These are phyloP conservation scores for Somateria mollissima DNA, from an alignment of 2,797 vertebrate genomes.

Conservation along the genomic window DNA sequence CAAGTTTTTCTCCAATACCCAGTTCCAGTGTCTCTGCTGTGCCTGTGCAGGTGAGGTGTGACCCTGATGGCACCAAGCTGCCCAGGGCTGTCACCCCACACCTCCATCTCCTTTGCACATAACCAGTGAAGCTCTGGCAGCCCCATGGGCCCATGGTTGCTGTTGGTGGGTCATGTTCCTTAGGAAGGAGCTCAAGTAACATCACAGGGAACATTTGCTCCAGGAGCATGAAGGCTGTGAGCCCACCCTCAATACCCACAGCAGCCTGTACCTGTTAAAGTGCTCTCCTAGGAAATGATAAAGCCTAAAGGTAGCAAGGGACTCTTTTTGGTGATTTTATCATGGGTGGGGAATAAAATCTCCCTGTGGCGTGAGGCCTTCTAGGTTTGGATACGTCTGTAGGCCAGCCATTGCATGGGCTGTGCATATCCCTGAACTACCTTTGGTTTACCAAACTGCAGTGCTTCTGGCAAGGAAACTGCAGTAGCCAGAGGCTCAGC, in stretches of 20 bases:
- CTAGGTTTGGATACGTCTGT: background rate
- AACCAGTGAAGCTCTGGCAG: background rate
- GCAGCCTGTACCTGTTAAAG: background rate
- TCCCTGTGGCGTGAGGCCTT: accelerated
- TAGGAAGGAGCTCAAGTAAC: background rate
- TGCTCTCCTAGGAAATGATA: background rate
- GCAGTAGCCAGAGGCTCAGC: background rate
- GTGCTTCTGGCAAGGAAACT: background rate
- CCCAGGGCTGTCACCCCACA: background rate
- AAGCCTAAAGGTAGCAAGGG: background rate
- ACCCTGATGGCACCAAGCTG: background rate
- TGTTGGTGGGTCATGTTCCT: background rate
- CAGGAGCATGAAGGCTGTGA: background rate
- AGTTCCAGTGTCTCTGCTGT: background rate
- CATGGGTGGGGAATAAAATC: background rate
- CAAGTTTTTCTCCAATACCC: background rate
- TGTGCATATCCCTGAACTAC: background rate
- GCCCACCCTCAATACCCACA: background rate
- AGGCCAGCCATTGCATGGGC: background rate
- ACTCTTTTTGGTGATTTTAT: background rate
- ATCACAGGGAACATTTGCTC: background rate
- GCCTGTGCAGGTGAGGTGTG: background rate
- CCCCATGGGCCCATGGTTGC: background rate
- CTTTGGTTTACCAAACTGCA: background rate
- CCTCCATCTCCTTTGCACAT: accelerated